Percentiles rank a stretch among this genome's conserved stretches.
Conservation (phyloP, 2,888 invertebrate genomes). For the Rhabditoides inermis region DNA sequence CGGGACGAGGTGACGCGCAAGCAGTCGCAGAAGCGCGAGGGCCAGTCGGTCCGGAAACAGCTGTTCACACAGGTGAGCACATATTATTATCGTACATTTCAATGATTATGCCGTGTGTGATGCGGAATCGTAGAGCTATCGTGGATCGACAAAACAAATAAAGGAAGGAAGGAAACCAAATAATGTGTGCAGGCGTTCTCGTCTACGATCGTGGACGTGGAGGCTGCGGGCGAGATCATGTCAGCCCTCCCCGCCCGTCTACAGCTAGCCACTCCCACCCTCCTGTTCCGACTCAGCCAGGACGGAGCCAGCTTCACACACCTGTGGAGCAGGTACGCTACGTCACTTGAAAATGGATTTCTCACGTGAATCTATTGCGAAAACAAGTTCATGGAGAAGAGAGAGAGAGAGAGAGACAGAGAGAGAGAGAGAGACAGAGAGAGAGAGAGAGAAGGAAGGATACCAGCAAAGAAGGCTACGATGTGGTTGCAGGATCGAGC, state of each 20-base stretch:
- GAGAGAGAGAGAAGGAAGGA: no score
- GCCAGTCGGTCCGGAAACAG: no score
- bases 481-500: slow-evolving; percentile 42
- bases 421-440: no score
- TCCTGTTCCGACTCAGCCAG: slow-evolving; percentile 43
- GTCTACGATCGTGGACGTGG: background rate
- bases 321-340: slow-evolving; percentile 40
- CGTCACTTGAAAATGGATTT: background rate
- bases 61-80: no score
- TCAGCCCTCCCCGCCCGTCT: slow-evolving; percentile 37
- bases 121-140: no score
- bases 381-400: background rate
- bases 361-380: background rate
- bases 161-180: no score
- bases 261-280: slow-evolving; percentile 41
- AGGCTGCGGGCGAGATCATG: slow-evolving; percentile 42
- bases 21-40: slow-evolving; percentile 13
- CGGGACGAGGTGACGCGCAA: slow-evolving; percentile 24
- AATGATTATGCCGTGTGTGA: no score
- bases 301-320: slow-evolving; percentile 49
- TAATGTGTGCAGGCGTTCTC: no score
- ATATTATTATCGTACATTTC: no score
- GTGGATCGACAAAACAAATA: no score
- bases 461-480: no score
- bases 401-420: background rate